phyloP scores from a whole-genome alignment of 1,140 invertebrate species.

The Archivesica marissinica region DNA sequence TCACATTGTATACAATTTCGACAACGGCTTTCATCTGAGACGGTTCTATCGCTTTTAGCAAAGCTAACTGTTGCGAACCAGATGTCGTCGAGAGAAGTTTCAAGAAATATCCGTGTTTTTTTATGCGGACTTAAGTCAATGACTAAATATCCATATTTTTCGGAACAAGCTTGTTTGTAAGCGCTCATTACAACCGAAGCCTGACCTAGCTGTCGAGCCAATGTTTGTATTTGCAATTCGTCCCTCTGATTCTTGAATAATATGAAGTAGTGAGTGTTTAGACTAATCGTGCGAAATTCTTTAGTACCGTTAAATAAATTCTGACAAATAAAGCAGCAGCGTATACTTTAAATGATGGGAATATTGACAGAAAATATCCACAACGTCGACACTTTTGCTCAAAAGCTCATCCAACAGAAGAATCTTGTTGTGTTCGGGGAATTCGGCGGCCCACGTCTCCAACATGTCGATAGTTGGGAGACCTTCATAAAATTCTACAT shows the following conservation, averaged over 20 bases:
- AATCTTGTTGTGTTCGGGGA: not conserved
- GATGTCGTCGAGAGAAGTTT: not conserved
- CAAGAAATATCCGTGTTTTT: not conserved
- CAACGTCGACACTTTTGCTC: not conserved
- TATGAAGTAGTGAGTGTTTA: constrained; percentile 60
- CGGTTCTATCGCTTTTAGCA: not conserved
- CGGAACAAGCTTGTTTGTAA: not conserved
- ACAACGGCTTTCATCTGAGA: constrained; percentile 18
- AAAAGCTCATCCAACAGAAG: constrained; percentile 45
- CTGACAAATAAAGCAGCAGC: not conserved
- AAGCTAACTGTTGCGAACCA: not conserved
- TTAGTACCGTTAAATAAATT: constrained; percentile 41
- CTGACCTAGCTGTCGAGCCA: constrained; percentile 26
- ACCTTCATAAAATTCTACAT: constrained; percentile 35
- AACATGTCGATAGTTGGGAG: not conserved
- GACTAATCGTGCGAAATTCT: constrained; percentile 30
- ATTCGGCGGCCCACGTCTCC: not conserved
- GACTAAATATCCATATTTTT: constrained; percentile 30
- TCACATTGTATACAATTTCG: constrained; percentile 47
- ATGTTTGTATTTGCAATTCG: constrained; percentile 32
- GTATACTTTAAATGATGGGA: not conserved
- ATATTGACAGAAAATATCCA: constrained; percentile 32
- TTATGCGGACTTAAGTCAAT: constrained; percentile 47
- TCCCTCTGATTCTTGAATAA: constrained; percentile 54
- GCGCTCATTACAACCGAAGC: constrained; percentile 19